Percentiles rank a stretch among this genome's conserved stretches.
These are phyloP conservation scores for Lagorchestes hirsutus DNA, from an alignment of 2,797 vertebrate species.

Conservation along the genomic window DNA sequence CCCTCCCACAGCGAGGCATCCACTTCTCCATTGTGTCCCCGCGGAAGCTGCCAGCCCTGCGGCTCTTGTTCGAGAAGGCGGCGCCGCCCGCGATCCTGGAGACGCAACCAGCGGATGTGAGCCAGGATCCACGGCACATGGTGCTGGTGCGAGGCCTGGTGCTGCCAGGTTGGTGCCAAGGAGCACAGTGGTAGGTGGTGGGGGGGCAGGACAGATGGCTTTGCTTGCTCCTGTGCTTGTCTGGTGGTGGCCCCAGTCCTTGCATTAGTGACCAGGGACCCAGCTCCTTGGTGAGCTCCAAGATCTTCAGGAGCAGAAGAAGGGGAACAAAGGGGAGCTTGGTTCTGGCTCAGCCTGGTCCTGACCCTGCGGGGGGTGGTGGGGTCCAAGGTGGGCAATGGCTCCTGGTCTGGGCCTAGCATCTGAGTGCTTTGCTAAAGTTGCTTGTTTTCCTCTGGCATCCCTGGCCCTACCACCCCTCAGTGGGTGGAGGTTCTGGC, in stretches of 20 bases:
- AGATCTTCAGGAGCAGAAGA: too few species aligned
- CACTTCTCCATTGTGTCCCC: conserved; percentile 95
- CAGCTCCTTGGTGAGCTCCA: background rate
- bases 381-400: background rate
- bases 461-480: conserved; percentile 25
- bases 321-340: too few species aligned
- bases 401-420: background rate
- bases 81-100: conserved; percentile 89
- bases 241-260: too few species aligned
- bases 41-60: conserved; percentile 92
- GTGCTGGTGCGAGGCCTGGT: conserved; percentile 93
- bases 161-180: conserved; percentile 89
- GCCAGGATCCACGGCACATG: conserved; percentile 96
- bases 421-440: too few species aligned
- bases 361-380: too few species aligned
- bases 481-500: conserved; percentile 84
- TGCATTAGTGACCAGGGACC: too few species aligned
- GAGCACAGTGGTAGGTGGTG: rapidly evolving
- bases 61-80: conserved; percentile 91
- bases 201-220: background rate
- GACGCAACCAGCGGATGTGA: conserved; percentile 89
- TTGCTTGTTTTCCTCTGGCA: too few species aligned
- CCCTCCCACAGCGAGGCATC: conserved; percentile 89
- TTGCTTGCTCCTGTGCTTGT: too few species aligned
- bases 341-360: too few species aligned